These are phyloP conservation scores for Falco novaeseelandiae DNA, from an alignment of 2,797 vertebrate species.

Conservation along the genomic window DNA sequence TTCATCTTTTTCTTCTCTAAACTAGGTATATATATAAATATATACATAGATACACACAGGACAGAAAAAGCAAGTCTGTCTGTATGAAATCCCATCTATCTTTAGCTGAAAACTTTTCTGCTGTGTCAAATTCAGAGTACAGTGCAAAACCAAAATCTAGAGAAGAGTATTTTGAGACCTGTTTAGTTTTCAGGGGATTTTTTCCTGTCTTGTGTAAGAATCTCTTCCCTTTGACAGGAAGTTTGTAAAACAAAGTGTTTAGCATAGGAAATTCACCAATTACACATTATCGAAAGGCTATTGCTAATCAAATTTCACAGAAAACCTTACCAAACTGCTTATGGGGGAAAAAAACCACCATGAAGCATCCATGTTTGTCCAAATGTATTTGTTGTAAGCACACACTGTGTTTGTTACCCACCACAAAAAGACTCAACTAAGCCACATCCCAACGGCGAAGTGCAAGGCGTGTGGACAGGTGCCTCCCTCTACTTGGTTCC, in stretches of 20 bases:
- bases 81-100: slow-evolving; percentile 58
- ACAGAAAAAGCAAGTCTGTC: background rate
- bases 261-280: background rate
- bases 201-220: background rate
- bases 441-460: background rate
- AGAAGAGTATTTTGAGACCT: slow-evolving; percentile 42
- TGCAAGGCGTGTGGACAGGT: background rate
- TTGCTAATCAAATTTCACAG: background rate
- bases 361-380: background rate
- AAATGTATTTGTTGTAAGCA: background rate
- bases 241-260: background rate
- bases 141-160: slow-evolving; percentile 23
- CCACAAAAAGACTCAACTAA: background rate
- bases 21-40: background rate
- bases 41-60: background rate
- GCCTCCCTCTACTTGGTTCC: background rate
- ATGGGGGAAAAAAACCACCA: accelerated
- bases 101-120: slow-evolving; percentile 55
- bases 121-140: slow-evolving; percentile 42
- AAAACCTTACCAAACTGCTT: background rate
- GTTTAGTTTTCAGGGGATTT: slow-evolving; percentile 35
- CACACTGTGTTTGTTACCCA: background rate
- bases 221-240: background rate
- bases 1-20: slow-evolving; percentile 17
- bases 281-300: background rate